phyloP scores from a whole-genome alignment of 37 sponge, comb jelly and placozoan genomes.

The Dysidea cf. avara region DNA sequence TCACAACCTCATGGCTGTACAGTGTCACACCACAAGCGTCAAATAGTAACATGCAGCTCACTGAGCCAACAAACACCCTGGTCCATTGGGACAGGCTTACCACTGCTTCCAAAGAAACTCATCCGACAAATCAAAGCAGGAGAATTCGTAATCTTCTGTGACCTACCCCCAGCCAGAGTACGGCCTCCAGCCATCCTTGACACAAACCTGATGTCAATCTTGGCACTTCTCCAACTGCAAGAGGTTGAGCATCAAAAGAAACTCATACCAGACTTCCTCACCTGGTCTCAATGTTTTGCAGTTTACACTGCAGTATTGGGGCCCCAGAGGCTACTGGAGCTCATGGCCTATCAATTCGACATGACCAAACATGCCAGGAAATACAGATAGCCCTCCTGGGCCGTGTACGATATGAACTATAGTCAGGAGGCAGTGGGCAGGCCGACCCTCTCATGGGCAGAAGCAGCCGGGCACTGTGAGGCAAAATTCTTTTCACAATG shows the following conservation, averaged over 20 bases:
- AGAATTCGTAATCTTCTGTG: no score
- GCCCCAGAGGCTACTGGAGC: constrained; percentile 1
- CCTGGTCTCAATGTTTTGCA: constrained; percentile 47
- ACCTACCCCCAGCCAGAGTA: no score
- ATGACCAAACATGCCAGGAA: constrained; percentile 31
- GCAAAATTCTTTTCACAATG: no score
- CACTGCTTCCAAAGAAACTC: no score
- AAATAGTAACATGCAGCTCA: no score
- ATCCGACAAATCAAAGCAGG: no score
- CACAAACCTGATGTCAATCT: constrained; percentile 29
- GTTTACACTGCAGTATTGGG: constrained; percentile 9
- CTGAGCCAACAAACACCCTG: no score
- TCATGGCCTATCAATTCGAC: constrained; percentile 29
- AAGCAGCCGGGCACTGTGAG: no score
- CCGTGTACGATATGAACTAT: constrained; percentile 39
- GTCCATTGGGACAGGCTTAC: constrained; percentile 16
- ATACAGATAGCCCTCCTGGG: no score
- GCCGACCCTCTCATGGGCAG: neutral
- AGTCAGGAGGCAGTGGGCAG: constrained; percentile 36
- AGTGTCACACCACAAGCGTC: no score
- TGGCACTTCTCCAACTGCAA: constrained; percentile 25
- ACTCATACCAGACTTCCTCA: constrained; percentile 33
- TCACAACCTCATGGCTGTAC: no score
- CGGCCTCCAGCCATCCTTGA: constrained; percentile 9
- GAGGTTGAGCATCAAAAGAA: no score